A percentile compares a stretch with the other conserved stretches of the same genome.
These are phyloP conservation scores for Eucidaris tribuloides DNA, from an alignment of 35 echinoderm and acorn worm genomes.

Conservation along the genomic window DNA sequence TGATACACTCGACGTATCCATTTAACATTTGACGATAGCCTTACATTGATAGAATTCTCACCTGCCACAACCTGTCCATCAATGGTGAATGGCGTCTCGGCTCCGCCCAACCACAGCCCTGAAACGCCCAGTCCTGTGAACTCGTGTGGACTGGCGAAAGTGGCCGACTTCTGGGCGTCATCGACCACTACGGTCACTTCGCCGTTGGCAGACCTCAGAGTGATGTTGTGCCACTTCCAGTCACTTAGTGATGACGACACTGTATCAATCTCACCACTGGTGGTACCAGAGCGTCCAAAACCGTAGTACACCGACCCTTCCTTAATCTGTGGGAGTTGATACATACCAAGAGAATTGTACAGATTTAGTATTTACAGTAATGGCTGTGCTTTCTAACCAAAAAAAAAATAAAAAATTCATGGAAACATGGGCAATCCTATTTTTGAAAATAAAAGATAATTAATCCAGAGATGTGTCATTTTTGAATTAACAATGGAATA, in stretches of 20 bases:
- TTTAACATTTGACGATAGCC: too few relatives aligned
- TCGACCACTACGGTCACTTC: constrained; percentile 53
- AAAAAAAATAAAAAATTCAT: too few relatives aligned
- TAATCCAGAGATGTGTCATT: too few relatives aligned
- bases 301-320: constrained; percentile 45
- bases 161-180: constrained; percentile 28
- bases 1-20: too few relatives aligned
- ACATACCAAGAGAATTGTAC: too few relatives aligned
- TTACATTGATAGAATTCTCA: too few relatives aligned
- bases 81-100: constrained; percentile 35
- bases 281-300: constrained; percentile 36
- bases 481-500: too few relatives aligned
- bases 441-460: too few relatives aligned
- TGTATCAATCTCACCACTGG: constrained; percentile 21
- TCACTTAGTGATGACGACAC: constrained; percentile 35
- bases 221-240: constrained; percentile 84
- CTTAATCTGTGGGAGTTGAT: constrained; percentile 30
- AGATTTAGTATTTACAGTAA: too few relatives aligned
- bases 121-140: constrained; percentile 64
- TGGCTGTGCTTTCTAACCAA: too few relatives aligned
- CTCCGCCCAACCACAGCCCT: constrained; percentile 60
- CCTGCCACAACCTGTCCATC: constrained; percentile 63
- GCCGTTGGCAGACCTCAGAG: constrained; percentile 21
- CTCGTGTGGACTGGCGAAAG: constrained; percentile 70
- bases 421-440: too few relatives aligned